These are phyloP conservation scores for Himalopsyche tibetana DNA, from an alignment of 2,888 invertebrate species.

Conservation along the genomic window DNA sequence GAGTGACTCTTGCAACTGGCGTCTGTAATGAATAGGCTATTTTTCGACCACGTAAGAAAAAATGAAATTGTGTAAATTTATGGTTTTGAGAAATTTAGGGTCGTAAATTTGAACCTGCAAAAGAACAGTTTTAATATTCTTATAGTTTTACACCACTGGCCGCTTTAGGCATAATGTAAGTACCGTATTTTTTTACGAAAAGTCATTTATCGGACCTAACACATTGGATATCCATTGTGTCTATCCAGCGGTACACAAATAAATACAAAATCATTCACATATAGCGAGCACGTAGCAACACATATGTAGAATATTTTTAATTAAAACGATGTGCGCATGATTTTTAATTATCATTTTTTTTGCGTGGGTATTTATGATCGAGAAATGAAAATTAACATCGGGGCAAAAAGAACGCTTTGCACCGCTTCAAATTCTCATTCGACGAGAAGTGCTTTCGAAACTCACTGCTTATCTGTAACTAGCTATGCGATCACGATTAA, in stretches of 20 bases:
- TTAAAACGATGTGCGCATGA: constrained; percentile 64
- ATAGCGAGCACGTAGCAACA: constrained; percentile 36
- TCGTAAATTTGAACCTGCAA: no score
- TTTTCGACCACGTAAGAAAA: no score
- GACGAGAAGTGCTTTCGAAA: not conserved
- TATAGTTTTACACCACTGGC: not conserved
- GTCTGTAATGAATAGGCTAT: no score
- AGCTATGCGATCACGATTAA: not conserved
- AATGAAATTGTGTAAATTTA: no score
- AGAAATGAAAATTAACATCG: constrained; percentile 53
- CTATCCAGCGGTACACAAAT: constrained; percentile 59
- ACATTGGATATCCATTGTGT: constrained; percentile 61
- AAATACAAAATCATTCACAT: constrained; percentile 55
- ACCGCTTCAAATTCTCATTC: constrained; percentile 17
- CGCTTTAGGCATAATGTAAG: constrained; percentile 44
- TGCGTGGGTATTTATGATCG: constrained; percentile 62
- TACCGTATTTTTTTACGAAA: constrained; percentile 63
- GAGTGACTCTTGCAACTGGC: no score
- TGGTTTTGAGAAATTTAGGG: no score
- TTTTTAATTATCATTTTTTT: constrained; percentile 65
- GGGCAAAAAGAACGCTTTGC: constrained; percentile 46
- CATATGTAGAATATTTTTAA: constrained; percentile 60
- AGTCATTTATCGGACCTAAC: constrained; percentile 60
- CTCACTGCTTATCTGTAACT: not conserved
- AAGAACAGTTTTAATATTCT: not conserved